Base-by-base conservation (phyloP, 92 coral and sea anemone genomes). In the Virgularia gustaviana region DNA sequence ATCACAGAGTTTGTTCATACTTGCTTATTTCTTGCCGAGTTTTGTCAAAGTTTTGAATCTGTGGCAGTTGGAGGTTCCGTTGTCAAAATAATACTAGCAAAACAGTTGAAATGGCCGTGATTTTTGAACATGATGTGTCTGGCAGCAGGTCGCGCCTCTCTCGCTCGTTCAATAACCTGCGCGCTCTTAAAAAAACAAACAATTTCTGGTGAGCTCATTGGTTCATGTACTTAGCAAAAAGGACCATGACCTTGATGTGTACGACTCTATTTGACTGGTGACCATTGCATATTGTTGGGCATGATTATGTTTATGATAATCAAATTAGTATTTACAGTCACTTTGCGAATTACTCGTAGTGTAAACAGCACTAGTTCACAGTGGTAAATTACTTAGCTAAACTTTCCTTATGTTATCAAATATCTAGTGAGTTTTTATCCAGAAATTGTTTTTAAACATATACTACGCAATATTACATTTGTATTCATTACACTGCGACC, bases 1-100 rank as follows among this genome's bases (percentile, higher is more conserved):
- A 18, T 65, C 72, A 43, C 29, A 45, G 2, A 65, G 41, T 19
- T 65, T 65, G 31, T 65, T 42, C 72, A 65, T 65, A 13, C 29
- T 18, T 64, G 7, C 54, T 23, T 41, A 8, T 27, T 1, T n/a
- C 11, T 6, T 30, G 18, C 36, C 3, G 20, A 45, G 16, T 13
- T 35, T 22, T 24, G 47, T 5, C 6, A 19, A 5, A 4, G 7
- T 5, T 4, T 47, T 5, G 6, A 47, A 5, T 25, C n/a, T n/a
- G n/a, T n/a, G 18, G 6, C 8, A 47, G 55, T 25, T 47, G 3
- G 30, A 7, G 45, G 29, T 52, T 2, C 11, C 58, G 58, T 52
- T 52, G 58, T 33, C 15, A 52, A 52, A 52, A 52, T 15, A 52
- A 28, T 12, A 22, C 30, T 39, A 39, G 45, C 8, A 39, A 7